Conservation (phyloP, 1,140 invertebrate species). For the Zaprionus lachaisei region DNA sequence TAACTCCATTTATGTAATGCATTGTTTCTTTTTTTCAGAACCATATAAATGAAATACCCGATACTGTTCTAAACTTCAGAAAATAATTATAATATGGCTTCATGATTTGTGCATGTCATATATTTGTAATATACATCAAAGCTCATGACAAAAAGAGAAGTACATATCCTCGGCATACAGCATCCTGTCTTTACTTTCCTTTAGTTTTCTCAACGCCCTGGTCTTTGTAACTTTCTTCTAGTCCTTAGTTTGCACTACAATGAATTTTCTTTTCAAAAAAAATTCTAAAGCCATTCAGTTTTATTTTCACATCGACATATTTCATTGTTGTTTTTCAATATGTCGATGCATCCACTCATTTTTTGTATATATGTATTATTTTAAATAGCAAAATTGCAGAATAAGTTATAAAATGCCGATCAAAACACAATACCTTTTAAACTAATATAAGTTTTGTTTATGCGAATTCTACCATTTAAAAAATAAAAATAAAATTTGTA, state of each 20-base stretch:
- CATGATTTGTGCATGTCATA: conserved; percentile 13
- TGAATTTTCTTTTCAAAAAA: conserved; percentile 20
- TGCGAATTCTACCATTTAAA: conserved; percentile 56
- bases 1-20: background rate
- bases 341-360: conserved; percentile 60
- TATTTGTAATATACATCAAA: conserved; percentile 32
- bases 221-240: conserved; percentile 57
- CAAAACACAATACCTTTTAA: conserved; percentile 32
- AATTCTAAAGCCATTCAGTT: conserved; percentile 57
- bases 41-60: conserved; percentile 83
- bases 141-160: conserved; percentile 27
- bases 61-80: conserved; percentile 80
- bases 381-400: conserved; percentile 79
- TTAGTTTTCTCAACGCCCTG: conserved; percentile 33
- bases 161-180: conserved; percentile 19
- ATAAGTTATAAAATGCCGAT: conserved; percentile 62
- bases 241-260: conserved; percentile 50
- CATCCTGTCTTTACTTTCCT: conserved; percentile 15
- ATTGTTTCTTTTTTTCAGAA: conserved; percentile 64
- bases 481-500: conserved; percentile 62
- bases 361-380: conserved; percentile 81
- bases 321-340: conserved; percentile 55
- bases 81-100: conserved; percentile 63
- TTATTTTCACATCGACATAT: conserved; percentile 67
- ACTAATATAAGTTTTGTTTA: conserved; percentile 70